phyloP scores from a whole-genome alignment of 2,888 invertebrate genomes.

The Griposia aprilina region DNA sequence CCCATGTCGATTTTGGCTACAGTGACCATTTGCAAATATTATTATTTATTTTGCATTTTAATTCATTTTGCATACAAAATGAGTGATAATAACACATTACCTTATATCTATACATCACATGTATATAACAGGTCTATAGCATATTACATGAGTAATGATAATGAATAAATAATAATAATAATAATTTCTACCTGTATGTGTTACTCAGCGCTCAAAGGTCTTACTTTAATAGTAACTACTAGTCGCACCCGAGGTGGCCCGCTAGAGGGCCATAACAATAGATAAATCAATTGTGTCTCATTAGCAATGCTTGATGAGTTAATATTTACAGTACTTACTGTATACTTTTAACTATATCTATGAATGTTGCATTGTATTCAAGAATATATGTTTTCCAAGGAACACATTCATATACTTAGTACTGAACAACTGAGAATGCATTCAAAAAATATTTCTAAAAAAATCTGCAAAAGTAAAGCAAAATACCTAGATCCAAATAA shows the following conservation, averaged over 20 bases:
- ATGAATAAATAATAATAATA: conserved; percentile 15
- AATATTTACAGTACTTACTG: not conserved
- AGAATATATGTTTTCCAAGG: not conserved
- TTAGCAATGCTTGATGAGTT: not conserved
- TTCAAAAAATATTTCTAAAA: not conserved
- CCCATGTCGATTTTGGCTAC: no score
- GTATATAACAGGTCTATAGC: not conserved
- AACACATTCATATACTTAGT: not conserved
- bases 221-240: not conserved
- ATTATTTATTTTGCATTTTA: not conserved
- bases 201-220: not conserved
- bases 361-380: not conserved
- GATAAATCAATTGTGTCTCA: no score
- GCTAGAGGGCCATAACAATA: no score
- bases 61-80: conserved; percentile 22
- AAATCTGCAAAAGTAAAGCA: not conserved
- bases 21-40: no score
- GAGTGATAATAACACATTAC: conserved; percentile 9
- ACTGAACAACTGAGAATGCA: not conserved
- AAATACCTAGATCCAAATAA: not conserved
- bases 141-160: conserved; percentile 24
- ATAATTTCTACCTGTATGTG: conserved; percentile 1
- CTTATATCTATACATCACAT: conserved; percentile 6
- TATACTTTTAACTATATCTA: not conserved
- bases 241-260: no score